Evolutionary conservation across 2,888 invertebrate genomes (phyloP), one percentile per base, ranked within the genome.

Genomic region (Sialis lutaria): DNA sequence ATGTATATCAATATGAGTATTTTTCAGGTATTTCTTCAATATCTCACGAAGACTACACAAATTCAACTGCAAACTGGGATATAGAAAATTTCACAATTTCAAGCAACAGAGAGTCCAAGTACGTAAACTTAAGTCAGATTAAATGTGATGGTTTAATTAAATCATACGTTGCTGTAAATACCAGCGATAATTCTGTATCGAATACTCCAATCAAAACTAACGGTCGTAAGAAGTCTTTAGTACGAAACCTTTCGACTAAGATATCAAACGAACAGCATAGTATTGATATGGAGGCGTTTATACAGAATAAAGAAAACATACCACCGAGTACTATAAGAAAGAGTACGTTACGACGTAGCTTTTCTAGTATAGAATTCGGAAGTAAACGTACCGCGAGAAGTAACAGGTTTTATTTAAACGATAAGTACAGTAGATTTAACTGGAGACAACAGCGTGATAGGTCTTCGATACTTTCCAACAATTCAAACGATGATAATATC

Each of bases 61-160:
- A 58, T 48, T 58, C 61, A 1, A 51, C 57, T 5, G 55, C 58
- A 1, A 60, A 64, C 49, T 65, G 64, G 64, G 64, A 64, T 35
- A 57, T 65, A 57, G 65, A 65, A 52, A 61, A 62, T 48, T 58
- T 58, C 9, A 58, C 60, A 13, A 55, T 64, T 13, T 59, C 59
- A 8, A 50, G 61, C 10, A 34, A n/a, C 2, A 32, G 12, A 10
- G 33, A 41, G 30, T 8, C 43, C 7, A 45, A 37, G 5, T 40
- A 43, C 1, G 40, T 47, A 6, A 45, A 10, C 6, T 32, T 46
- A n/a, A 40, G 10, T 8, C 40, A 40, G 6, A n/a, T 40, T 33
- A 31, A 35, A 34, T 34, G 8, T 1, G 40, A 46, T 40, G 34
- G 10, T 42, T 22, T 42, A 7, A 7, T 42, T 5, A 12, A 13